Evolutionary conservation across 1,140 invertebrate species (phyloP).

Genomic region (Octopus bimaculoides): DNA sequence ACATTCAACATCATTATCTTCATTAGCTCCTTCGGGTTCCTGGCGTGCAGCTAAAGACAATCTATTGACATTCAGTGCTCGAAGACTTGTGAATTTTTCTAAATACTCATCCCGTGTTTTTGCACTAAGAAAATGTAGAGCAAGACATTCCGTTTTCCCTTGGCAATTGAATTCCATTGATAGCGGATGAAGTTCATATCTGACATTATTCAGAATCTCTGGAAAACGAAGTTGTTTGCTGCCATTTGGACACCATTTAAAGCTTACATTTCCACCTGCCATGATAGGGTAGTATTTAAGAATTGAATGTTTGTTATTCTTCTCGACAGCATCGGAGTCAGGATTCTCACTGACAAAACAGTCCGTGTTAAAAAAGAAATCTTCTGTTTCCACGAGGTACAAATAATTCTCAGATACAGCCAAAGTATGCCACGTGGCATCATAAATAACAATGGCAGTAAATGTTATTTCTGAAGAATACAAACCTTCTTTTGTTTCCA

Average conservation of each 20-base stretch:
- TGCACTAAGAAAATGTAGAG: slow-evolving; percentile 33
- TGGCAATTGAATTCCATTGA: slow-evolving; percentile 41
- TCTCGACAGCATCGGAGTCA: background rate
- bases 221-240: background rate
- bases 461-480: slow-evolving; percentile 40
- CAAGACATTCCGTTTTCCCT: slow-evolving; percentile 28
- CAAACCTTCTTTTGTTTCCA: slow-evolving; percentile 35
- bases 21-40: slow-evolving; percentile 50
- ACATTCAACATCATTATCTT: slow-evolving; percentile 31
- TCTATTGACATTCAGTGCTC: slow-evolving; percentile 43
- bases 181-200: slow-evolving; percentile 31
- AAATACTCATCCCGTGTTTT: slow-evolving; percentile 40
- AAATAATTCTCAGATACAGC: slow-evolving; percentile 44
- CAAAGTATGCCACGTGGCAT: slow-evolving; percentile 25
- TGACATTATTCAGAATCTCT: background rate
- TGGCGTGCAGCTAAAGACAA: slow-evolving; percentile 43
- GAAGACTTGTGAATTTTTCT: slow-evolving; percentile 41
- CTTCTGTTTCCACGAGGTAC: slow-evolving; percentile 34
- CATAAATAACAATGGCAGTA: slow-evolving; percentile 25
- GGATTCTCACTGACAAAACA: background rate
- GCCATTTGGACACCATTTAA: background rate
- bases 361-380: background rate
- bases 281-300: slow-evolving; percentile 32
- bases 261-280: slow-evolving; percentile 41
- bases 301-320: background rate